Base-by-base conservation (phyloP, 2,113 vertebrate species). In the Epinephelus lanceolatus region DNA sequence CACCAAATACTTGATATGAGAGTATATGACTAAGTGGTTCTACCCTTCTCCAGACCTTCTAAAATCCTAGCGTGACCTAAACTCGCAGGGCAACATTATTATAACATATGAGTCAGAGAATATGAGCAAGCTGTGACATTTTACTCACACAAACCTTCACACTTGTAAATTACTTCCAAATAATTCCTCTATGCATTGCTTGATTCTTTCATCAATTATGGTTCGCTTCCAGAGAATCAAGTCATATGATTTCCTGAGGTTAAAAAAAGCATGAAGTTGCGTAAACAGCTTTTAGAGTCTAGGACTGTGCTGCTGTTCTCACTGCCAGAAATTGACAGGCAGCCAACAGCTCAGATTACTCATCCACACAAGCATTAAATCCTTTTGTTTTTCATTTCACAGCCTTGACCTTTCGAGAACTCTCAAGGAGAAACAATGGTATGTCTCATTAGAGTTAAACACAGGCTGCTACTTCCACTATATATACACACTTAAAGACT, bases 341-440 rank as follows among this genome's bases (percentile, higher is more conserved):
- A 37, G 76, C 60, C 75, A 77, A 18, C 0, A 45, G 14, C 9
- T 78, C 55, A 25, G 27, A 56, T 18, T 76, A 67, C 45, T 71
- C 47, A 71, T 27, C 27, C 3, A 14, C n/a, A 19, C 19, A 21
- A 2, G 25, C 15, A 60, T 52, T 13, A 33, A 49, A 55, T 76
- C 52, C 57, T 30, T 56, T 67, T 77, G 61, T 45, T 30, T 76
- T 52, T 78, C 60, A 10, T 69, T 78, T 83, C 75, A 11, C 61
- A 65, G 51, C 13, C 21, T 42, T 23, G 2, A 18, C 21, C 63
- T 27, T 30, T 45, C 8, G 0, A 30, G 18, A 51, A 30, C 1
- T 57, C 6, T n/a, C 7, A 25, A 15, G 11, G 25, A 74, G 33
- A 73, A 67, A 78, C 12, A 23, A n/a, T 9, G 17, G n/a, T 2